Percentiles rank a stretch among this genome's conserved stretches.
Evolutionary conservation across 2,888 invertebrate genomes (phyloP).

Genomic region (Melinopterus prodromus): DNA sequence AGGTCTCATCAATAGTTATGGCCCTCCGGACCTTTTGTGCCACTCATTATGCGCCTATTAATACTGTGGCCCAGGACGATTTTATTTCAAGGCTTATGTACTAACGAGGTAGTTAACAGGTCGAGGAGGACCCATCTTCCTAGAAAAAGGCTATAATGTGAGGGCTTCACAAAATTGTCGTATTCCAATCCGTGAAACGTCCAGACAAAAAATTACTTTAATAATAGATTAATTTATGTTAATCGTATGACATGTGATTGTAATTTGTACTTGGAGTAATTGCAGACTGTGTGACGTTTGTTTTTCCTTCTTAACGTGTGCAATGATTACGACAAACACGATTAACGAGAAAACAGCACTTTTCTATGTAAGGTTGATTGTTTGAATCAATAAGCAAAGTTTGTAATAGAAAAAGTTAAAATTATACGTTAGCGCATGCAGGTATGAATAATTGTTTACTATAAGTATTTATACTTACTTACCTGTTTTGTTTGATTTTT

Average conservation of each 20-base stretch:
- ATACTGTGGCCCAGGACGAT: background rate
- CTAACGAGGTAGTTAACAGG: background rate
- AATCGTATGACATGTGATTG: too few relatives aligned
- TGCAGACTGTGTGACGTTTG: too few relatives aligned
- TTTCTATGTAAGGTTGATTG: too few relatives aligned
- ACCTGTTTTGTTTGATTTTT: too few relatives aligned
- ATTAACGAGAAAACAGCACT: too few relatives aligned
- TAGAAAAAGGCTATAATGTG: background rate
- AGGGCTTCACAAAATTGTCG: background rate
- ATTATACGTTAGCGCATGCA: slow-evolving; percentile 5
- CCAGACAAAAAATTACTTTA: too few relatives aligned
- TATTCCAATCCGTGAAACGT: too few relatives aligned
- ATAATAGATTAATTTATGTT: too few relatives aligned
- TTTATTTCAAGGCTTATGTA: background rate
- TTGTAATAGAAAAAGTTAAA: background rate
- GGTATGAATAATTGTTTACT: slow-evolving; percentile 7
- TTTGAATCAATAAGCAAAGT: too few relatives aligned
- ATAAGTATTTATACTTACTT: background rate
- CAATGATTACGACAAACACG: too few relatives aligned
- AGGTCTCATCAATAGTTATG: slow-evolving; percentile 4
- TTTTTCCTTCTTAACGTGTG: too few relatives aligned
- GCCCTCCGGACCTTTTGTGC: background rate
- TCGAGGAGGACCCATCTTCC: background rate
- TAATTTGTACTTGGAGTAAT: too few relatives aligned
- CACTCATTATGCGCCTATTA: background rate